Conservation (phyloP, 2,888 invertebrate genomes). For the Lithophane semibrunnea region DNA sequence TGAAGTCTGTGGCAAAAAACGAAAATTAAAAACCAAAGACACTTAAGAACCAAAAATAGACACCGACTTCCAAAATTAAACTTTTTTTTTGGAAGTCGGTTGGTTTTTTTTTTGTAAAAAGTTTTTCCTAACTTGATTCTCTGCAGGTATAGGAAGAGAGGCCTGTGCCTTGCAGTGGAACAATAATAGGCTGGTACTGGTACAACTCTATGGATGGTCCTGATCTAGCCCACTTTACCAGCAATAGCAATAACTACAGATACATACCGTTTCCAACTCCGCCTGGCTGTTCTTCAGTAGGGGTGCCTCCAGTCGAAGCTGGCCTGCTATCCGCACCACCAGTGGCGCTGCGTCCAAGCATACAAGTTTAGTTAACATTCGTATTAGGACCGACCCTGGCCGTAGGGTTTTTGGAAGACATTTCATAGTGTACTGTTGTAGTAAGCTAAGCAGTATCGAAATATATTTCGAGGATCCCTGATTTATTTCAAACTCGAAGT, state of each 20-base stretch:
- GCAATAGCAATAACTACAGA: neutral
- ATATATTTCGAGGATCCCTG: neutral
- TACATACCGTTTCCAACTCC: constrained; percentile 92
- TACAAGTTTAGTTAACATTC: constrained; percentile 42
- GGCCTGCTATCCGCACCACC: constrained; percentile 97
- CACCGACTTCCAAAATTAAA: no score
- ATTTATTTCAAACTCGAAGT: neutral
- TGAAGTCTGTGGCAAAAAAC: no score
- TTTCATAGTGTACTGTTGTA: constrained; percentile 27
- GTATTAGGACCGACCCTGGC: neutral
- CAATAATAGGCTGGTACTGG: no score
- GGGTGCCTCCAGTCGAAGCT: constrained; percentile 94
- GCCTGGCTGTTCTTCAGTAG: constrained; percentile 94
- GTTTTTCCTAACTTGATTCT: no score
- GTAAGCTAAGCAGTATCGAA: constrained; percentile 26
- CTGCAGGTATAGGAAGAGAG: no score
- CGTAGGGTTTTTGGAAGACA: constrained; percentile 7
- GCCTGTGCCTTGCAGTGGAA: no score
- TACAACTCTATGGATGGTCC: neutral
- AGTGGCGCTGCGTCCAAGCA: constrained; percentile 92
- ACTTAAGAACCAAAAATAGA: no score
- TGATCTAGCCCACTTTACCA: neutral
- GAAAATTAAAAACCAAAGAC: no score
- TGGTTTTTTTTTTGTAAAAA: no score
- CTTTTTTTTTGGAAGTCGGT: no score